A percentile compares a stretch with the other conserved stretches of the same genome.
Conservation (phyloP, 2,113 vertebrate genomes). For the Ramphastos sulfuratus region DNA sequence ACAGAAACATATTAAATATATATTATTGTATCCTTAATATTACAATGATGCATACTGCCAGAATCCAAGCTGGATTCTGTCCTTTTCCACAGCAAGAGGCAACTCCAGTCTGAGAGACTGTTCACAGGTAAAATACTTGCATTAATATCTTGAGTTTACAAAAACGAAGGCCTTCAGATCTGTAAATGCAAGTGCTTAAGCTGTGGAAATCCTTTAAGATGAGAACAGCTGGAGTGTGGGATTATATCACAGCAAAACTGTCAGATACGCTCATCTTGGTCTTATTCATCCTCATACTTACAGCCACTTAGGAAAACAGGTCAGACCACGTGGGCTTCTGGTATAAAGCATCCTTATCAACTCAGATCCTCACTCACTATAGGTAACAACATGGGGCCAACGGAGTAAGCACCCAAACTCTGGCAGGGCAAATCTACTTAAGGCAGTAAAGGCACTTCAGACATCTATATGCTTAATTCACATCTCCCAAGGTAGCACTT, state of each 20-base stretch:
- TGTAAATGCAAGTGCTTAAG: background rate
- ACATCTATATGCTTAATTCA: background rate
- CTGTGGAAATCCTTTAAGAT: background rate
- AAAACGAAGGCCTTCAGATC: background rate
- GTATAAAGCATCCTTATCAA: background rate
- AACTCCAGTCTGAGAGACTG: background rate
- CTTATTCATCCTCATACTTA: background rate
- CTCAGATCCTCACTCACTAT: background rate
- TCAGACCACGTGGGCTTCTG: background rate
- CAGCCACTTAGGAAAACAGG: background rate
- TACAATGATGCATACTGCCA: background rate
- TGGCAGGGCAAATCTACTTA: background rate
- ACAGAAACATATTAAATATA: background rate
- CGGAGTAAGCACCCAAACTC: background rate
- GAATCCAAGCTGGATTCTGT: background rate
- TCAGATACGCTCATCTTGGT: background rate
- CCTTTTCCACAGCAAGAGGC: background rate
- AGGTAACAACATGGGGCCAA: background rate
- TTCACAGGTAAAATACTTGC: background rate
- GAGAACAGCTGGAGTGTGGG: background rate
- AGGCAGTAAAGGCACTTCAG: fast-evolving
- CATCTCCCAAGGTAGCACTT: background rate
- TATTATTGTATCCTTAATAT: background rate
- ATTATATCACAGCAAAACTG: background rate
- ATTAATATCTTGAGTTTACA: background rate